phyloP scores from a whole-genome alignment of 2,888 invertebrate species.

The Cyclophora albipunctata region DNA sequence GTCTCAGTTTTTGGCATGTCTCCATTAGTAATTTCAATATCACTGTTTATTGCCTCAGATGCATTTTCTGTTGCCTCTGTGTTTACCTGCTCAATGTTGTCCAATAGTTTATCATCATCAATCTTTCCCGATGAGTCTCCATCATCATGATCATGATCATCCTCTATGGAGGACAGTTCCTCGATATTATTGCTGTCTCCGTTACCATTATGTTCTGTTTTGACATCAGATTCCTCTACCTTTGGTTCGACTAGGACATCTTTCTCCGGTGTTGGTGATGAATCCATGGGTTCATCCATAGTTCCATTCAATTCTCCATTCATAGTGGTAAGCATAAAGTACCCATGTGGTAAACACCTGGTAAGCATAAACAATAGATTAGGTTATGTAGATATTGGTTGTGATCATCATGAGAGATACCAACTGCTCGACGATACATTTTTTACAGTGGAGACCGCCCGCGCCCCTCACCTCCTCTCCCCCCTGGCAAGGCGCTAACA shows the following conservation, averaged over 20 bases:
- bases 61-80: no score
- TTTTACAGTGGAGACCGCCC: slow-evolving; percentile 49
- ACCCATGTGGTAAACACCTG: slow-evolving; percentile 50
- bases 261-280: slow-evolving; percentile 18
- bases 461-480: slow-evolving; percentile 42
- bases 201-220: slow-evolving; percentile 2
- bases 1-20: no score
- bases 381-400: slow-evolving; percentile 37
- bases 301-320: slow-evolving; percentile 57
- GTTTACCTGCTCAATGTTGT: no score
- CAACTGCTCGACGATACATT: slow-evolving; percentile 50
- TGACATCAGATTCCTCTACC: background rate
- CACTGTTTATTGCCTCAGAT: no score
- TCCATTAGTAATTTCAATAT: no score
- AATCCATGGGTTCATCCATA: slow-evolving; percentile 51
- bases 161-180: background rate
- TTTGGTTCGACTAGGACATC: background rate
- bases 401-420: slow-evolving; percentile 33
- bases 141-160: background rate
- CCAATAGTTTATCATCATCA: background rate
- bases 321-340: slow-evolving; percentile 47
- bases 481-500: slow-evolving; percentile 61
- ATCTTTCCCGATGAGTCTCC: background rate
- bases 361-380: slow-evolving; percentile 37
- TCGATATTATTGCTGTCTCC: background rate